Evolutionary conservation across 2,113 vertebrate species (phyloP).

Genomic region (Neoarius graeffei): DNA sequence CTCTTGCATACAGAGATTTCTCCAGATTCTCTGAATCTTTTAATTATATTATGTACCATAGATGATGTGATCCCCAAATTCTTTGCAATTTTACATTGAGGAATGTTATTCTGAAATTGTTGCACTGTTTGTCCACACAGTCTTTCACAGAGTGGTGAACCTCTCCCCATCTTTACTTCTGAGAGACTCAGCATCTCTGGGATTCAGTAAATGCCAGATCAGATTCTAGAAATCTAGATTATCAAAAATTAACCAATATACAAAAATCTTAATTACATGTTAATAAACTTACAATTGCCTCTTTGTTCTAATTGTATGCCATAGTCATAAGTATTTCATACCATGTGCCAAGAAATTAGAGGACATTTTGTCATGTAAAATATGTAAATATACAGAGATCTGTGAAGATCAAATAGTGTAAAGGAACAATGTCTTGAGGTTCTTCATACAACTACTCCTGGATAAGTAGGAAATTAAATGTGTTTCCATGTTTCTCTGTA

Average conservation of each 20-base stretch:
- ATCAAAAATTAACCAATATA: neutral
- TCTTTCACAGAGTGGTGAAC: too few species aligned
- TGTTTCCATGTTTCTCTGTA: neutral
- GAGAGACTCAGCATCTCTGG: too few species aligned
- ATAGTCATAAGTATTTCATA: neutral
- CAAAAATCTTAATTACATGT: neutral
- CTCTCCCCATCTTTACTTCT: too few species aligned
- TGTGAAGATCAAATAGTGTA: conserved; percentile 14
- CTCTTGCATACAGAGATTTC: too few species aligned
- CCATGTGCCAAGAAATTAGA: neutral
- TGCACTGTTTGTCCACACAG: too few species aligned
- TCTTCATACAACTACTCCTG: neutral
- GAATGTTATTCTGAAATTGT: too few species aligned
- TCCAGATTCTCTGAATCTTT: too few species aligned
- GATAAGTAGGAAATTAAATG: neutral
- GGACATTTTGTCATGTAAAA: conserved; percentile 8
- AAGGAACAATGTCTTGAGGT: neutral
- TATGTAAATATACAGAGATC: neutral
- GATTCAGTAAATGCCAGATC: neutral
- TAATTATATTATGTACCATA: too few species aligned
- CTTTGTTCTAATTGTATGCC: neutral
- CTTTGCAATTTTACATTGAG: too few species aligned
- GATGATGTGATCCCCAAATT: too few species aligned
- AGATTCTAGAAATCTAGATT: neutral
- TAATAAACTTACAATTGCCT: neutral